These are phyloP conservation scores for Ahaetulla prasina DNA, from an alignment of 2,113 vertebrate genomes.

Conservation along the genomic window DNA sequence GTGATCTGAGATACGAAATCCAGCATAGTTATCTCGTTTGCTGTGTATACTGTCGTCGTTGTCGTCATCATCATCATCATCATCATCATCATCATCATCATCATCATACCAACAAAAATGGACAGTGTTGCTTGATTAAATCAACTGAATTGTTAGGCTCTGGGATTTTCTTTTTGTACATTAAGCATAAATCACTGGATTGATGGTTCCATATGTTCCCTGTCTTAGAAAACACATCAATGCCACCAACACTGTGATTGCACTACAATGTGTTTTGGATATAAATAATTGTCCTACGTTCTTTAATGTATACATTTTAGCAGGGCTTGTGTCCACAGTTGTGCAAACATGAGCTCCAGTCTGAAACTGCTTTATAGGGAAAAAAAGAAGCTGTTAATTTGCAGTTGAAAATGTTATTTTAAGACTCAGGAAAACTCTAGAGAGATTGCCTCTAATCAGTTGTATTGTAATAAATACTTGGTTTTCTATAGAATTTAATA, in stretches of 20 bases:
- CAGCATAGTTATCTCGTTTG: no score
- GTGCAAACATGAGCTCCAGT: conserved; percentile 54
- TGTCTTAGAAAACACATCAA: conserved; percentile 34
- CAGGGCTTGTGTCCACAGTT: conserved; percentile 38
- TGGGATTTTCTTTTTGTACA: neutral
- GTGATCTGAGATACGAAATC: no score
- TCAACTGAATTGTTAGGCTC: neutral
- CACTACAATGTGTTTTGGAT: conserved; percentile 40
- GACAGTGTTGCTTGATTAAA: neutral
- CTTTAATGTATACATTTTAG: conserved; percentile 46
- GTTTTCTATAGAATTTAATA: neutral
- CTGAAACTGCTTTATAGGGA: conserved; percentile 42
- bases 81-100: no score
- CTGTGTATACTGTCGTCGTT: no score
- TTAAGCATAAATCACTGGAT: conserved; percentile 16
- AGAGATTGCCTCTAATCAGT: conserved; percentile 29
- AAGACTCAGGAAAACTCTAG: conserved; percentile 29
- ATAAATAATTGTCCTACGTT: conserved; percentile 55
- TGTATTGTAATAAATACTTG: conserved; percentile 29
- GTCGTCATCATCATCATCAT: no score
- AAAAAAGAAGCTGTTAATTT: neutral
- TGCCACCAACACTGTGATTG: conserved; percentile 42
- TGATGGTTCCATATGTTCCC: conserved; percentile 8
- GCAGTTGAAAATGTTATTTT: conserved; percentile 53
- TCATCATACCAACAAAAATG: neutral